phyloP scores from a whole-genome alignment of 2,113 vertebrate genomes.

The Gulo gulo region DNA sequence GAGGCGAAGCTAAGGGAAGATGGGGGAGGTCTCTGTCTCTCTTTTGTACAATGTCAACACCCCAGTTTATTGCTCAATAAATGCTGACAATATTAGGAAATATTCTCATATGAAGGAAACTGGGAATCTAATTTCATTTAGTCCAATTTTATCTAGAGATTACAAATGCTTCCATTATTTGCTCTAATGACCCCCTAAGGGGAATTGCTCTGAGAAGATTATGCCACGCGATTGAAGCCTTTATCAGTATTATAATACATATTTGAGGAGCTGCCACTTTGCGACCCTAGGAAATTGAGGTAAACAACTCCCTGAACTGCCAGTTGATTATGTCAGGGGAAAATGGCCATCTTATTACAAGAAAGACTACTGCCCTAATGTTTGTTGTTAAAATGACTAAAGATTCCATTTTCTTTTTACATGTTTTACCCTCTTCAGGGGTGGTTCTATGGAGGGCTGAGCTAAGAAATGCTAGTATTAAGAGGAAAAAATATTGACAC shows the following conservation, averaged over 20 bases:
- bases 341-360: slow-evolving; percentile 22
- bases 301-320: slow-evolving; percentile 49
- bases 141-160: slow-evolving; percentile 59
- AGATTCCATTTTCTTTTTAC: background rate
- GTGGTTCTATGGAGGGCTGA: background rate
- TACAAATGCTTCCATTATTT: slow-evolving; percentile 64
- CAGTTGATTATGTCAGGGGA: background rate
- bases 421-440: background rate
- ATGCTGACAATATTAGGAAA: slow-evolving; percentile 53
- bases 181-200: slow-evolving; percentile 38
- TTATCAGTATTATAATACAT: slow-evolving; percentile 49
- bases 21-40: background rate
- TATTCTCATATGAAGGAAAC: slow-evolving; percentile 57
- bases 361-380: background rate
- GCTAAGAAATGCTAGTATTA: background rate
- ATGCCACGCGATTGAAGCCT: background rate
- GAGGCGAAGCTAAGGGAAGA: background rate
- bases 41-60: background rate
- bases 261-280: slow-evolving; percentile 47
- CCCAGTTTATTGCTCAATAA: slow-evolving; percentile 44
- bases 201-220: slow-evolving; percentile 45
- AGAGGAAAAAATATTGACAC: background rate
- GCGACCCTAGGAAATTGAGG: slow-evolving; percentile 38
- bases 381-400: background rate
- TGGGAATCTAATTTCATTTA: slow-evolving; percentile 62